These are phyloP conservation scores for Patella depressa DNA, from an alignment of 2,888 invertebrate genomes.

Conservation along the genomic window DNA sequence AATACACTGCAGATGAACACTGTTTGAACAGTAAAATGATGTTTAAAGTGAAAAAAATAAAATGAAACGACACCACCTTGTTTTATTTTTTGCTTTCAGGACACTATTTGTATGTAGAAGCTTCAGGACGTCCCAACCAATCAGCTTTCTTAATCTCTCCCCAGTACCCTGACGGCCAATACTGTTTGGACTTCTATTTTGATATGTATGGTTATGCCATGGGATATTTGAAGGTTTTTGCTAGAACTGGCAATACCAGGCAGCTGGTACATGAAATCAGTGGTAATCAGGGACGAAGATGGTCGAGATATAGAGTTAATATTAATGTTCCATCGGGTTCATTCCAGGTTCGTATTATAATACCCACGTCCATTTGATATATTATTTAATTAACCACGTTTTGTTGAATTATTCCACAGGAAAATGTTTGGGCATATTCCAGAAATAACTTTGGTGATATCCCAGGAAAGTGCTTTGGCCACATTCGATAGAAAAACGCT, in stretches of 20 bases:
- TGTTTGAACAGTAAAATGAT: slow-evolving; percentile 38
- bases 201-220: slow-evolving; percentile 56
- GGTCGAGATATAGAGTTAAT: slow-evolving; percentile 39
- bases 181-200: slow-evolving; percentile 57
- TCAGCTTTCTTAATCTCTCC: slow-evolving; percentile 45
- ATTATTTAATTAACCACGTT: too few relatives aligned
- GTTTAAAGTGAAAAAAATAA: too few relatives aligned
- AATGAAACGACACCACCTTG: background rate
- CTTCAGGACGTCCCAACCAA: slow-evolving; percentile 43
- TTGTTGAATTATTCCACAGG: too few relatives aligned
- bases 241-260: slow-evolving; percentile 28
- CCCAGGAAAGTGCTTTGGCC: too few relatives aligned
- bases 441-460: too few relatives aligned
- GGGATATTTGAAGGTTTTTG: slow-evolving; percentile 44
- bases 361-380: too few relatives aligned
- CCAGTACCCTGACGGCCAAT: slow-evolving; percentile 44
- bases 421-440: too few relatives aligned
- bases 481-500: too few relatives aligned
- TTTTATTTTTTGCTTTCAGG: slow-evolving; percentile 36
- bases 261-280: slow-evolving; percentile 13
- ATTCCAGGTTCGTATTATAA: slow-evolving; percentile 33
- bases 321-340: slow-evolving; percentile 34
- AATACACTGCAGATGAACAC: slow-evolving; percentile 46
- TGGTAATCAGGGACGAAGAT: slow-evolving; percentile 46
- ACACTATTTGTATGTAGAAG: slow-evolving; percentile 56